Evolutionary conservation across 1,140 invertebrate genomes (phyloP).

Genomic region (Lepidurus apus): DNA sequence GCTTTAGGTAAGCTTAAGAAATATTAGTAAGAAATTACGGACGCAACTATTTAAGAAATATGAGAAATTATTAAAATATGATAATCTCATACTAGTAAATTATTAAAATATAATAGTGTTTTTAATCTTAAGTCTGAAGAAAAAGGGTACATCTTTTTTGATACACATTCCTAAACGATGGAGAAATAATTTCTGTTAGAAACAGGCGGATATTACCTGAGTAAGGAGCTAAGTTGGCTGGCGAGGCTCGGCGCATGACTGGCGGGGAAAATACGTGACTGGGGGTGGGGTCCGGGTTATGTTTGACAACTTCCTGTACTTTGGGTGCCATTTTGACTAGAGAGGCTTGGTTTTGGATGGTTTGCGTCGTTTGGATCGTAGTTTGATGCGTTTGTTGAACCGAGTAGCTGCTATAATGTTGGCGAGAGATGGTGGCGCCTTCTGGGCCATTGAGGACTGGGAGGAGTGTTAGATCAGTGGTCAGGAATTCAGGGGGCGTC

Average conservation of each 20-base stretch:
- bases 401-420: background rate
- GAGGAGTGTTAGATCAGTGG: conserved; percentile 31
- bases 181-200: no score
- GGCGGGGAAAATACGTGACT: background rate
- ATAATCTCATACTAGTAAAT: no score
- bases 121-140: no score
- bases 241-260: conserved; percentile 13
- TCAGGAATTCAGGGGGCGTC: background rate
- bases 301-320: background rate
- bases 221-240: background rate
- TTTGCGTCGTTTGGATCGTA: background rate
- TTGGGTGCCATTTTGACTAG: conserved; percentile 4
- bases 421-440: background rate
- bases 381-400: conserved; percentile 5
- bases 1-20: no score
- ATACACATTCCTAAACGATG: no score
- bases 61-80: background rate
- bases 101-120: no score
- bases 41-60: no score
- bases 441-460: background rate
- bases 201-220: background rate
- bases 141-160: no score
- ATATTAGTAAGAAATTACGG: no score
- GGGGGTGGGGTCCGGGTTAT: background rate
- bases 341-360: background rate